Evolutionary conservation across 2,888 invertebrate genomes (phyloP).

Genomic region (Platycnemis pennipes): DNA sequence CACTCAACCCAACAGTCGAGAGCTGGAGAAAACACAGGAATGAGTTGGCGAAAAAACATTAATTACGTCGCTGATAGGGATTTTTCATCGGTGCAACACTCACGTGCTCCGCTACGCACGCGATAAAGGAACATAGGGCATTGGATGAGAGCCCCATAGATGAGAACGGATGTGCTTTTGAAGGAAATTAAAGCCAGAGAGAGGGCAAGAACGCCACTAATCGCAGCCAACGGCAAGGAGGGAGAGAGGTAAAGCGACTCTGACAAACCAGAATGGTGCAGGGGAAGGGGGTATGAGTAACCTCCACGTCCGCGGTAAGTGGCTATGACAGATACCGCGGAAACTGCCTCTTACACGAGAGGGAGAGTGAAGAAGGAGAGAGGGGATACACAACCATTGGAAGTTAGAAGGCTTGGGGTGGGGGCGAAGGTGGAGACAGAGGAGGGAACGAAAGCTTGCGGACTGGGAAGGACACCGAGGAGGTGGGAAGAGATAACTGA

Average conservation of each 20-base stretch:
- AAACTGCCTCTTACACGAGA: background rate
- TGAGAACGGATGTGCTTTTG: background rate
- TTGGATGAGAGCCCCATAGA: background rate
- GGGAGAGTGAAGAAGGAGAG: background rate
- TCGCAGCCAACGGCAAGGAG: background rate
- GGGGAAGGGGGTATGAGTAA: no score
- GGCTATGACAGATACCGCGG: background rate
- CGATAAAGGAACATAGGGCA: background rate
- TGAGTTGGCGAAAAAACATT: background rate
- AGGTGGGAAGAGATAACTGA: background rate
- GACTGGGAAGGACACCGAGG: background rate
- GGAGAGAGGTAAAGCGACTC: background rate
- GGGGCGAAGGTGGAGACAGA: background rate
- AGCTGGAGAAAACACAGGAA: background rate
- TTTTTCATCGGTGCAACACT: background rate
- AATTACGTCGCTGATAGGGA: background rate
- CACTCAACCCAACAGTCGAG: background rate
- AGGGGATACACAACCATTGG: background rate
- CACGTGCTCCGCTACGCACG: background rate
- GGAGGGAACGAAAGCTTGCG: background rate
- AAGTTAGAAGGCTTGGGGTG: background rate
- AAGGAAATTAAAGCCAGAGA: background rate
- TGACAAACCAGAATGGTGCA: background rate
- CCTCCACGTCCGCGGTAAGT: background rate
- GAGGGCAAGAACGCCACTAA: background rate